phyloP scores from a whole-genome alignment of 1,140 invertebrate genomes.

The Proales similis region DNA sequence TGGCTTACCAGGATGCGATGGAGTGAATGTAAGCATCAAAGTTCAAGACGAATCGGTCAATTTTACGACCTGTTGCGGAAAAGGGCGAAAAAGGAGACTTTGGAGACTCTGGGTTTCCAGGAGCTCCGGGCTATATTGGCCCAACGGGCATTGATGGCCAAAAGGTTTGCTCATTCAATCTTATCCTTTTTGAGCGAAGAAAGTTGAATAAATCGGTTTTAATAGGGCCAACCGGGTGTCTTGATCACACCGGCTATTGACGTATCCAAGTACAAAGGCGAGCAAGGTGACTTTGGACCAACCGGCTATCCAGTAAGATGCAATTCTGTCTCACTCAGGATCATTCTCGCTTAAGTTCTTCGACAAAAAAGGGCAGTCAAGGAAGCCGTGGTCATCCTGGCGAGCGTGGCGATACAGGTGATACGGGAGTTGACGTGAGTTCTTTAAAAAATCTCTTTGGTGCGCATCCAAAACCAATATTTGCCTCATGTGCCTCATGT shows the following conservation, averaged over 20 bases:
- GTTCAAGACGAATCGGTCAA: background rate
- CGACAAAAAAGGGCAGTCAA: conserved; percentile 1
- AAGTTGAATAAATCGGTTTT: no score
- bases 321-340: background rate
- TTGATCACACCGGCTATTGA: conserved; percentile 5
- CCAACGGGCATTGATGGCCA: conserved; percentile 15
- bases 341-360: background rate
- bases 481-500: background rate
- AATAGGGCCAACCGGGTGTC: conserved; percentile 25
- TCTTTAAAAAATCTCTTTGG: no score
- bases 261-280: conserved; percentile 14
- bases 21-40: conserved; percentile 22
- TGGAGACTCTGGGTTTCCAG: conserved; percentile 18
- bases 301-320: background rate
- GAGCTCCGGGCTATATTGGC: conserved; percentile 3
- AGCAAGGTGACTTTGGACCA: background rate
- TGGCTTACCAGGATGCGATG: conserved; percentile 30
- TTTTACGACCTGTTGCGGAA: background rate
- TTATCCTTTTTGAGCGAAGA: no score
- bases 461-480: background rate
- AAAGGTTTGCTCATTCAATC: no score
- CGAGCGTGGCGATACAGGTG: conserved; percentile 11
- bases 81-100: conserved; percentile 10
- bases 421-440: conserved; percentile 19
- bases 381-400: conserved; percentile 21